Evolutionary conservation across 2,113 vertebrate genomes (phyloP).

Genomic region (Reinhardtius hippoglossoides): DNA sequence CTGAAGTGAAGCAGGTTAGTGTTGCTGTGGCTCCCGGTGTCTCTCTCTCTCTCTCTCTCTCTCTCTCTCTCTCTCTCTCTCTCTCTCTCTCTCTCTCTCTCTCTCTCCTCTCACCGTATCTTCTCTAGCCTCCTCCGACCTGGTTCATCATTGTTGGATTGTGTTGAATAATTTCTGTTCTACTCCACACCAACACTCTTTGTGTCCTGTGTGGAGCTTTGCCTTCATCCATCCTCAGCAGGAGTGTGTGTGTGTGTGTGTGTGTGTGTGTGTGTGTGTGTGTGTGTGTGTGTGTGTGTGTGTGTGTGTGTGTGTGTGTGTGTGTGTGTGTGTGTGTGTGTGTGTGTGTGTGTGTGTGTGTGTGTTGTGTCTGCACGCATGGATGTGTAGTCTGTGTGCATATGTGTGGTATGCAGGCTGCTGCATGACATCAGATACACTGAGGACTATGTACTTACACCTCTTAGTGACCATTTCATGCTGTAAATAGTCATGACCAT

Average conservation of each 20-base stretch:
- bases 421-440: slow-evolving; percentile 36
- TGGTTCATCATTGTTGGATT: slow-evolving; percentile 14
- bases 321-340: slow-evolving; percentile 3
- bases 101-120: too few species aligned
- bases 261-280: not conserved
- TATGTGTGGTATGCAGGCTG: not conserved
- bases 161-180: not conserved
- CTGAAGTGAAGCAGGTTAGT: slow-evolving; percentile 91
- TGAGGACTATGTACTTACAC: slow-evolving; percentile 10
- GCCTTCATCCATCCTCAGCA: slow-evolving; percentile 29
- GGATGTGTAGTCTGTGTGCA: not conserved
- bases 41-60: slow-evolving; percentile 2
- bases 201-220: not conserved
- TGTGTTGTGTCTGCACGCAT: not conserved
- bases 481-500: slow-evolving; percentile 47
- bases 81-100: slow-evolving; percentile 7
- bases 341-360: slow-evolving; percentile 1
- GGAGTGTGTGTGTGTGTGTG: slow-evolving; percentile 18
- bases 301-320: slow-evolving; percentile 1
- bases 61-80: slow-evolving; percentile 4
- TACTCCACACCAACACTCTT: not conserved
- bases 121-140: slow-evolving; percentile 2
- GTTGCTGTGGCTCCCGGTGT: slow-evolving; percentile 39
- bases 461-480: slow-evolving; percentile 39
- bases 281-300: slow-evolving; percentile 14